A percentile compares a stretch with the other conserved stretches of the same genome.
phyloP scores from a whole-genome alignment of 2,888 invertebrate genomes.

The Drosophila niveifrons region DNA sequence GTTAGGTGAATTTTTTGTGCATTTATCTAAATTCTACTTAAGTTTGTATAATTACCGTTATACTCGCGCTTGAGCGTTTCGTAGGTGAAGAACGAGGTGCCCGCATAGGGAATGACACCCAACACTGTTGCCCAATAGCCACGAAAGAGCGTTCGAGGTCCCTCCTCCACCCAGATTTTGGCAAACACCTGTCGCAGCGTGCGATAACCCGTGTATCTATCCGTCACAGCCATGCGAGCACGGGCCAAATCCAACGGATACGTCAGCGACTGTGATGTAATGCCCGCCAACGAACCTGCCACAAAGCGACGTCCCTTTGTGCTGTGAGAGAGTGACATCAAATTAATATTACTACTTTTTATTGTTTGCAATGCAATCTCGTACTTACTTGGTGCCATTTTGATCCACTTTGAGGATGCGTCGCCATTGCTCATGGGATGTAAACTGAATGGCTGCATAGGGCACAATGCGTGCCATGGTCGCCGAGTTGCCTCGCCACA shows the following conservation, averaged over 20 bases:
- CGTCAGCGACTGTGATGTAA: constrained; percentile 96
- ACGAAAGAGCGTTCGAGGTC: constrained; percentile 91
- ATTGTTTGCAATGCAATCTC: not conserved
- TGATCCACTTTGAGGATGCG: constrained; percentile 91
- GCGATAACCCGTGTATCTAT: constrained; percentile 90
- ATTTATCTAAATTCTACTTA: too few species aligned
- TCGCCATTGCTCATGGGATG: constrained; percentile 99
- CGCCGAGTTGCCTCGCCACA: constrained; percentile 99
- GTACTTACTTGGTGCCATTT: constrained; percentile 86
- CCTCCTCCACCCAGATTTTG: constrained; percentile 92
- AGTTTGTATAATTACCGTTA: constrained; percentile 87
- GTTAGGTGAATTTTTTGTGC: too few species aligned
- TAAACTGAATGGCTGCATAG: constrained; percentile 98
- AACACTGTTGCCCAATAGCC: constrained; percentile 96
- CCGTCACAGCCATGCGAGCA: constrained; percentile 98
- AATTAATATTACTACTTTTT: not conserved
- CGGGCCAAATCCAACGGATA: constrained; percentile 98
- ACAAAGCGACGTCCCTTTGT: constrained; percentile 87
- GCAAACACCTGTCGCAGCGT: constrained; percentile 88
- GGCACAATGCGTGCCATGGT: constrained; percentile 99
- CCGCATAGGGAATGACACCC: constrained; percentile 98
- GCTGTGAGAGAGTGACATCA: constrained; percentile 55
- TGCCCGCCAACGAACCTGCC: constrained; percentile 97
- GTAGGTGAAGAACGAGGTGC: constrained; percentile 98
- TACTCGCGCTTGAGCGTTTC: constrained; percentile 95